A percentile compares a stretch with the other conserved stretches of the same genome.
Conservation (phyloP, 1,140 invertebrate genomes). For the Mycetomoellerius zeteki region DNA sequence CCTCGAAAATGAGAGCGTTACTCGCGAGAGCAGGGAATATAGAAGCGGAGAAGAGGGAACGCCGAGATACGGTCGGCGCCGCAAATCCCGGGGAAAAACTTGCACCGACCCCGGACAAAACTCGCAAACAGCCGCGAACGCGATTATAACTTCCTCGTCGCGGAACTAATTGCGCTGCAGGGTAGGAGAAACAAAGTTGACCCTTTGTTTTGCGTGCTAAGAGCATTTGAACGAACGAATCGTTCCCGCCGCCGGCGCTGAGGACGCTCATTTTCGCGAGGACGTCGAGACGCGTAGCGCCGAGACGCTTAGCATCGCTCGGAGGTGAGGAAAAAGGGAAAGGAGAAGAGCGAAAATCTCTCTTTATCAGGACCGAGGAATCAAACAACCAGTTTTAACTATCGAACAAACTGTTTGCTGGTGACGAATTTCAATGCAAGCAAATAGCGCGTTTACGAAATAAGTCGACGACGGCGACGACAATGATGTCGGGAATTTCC, state of each 20-base stretch:
- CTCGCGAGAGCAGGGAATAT: slow-evolving; percentile 20
- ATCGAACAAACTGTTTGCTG: slow-evolving; percentile 10
- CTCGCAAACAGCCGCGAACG: slow-evolving; percentile 53
- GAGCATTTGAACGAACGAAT: slow-evolving; percentile 48
- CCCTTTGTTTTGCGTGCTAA: slow-evolving; percentile 56
- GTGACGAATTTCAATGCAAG: background rate
- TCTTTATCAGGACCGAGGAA: background rate
- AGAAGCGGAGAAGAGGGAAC: background rate
- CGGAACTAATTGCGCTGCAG: slow-evolving; percentile 57
- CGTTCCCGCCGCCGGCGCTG: slow-evolving; percentile 1
- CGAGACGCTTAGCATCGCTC: background rate
- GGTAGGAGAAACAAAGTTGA: slow-evolving; percentile 27
- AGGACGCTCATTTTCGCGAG: slow-evolving; percentile 37
- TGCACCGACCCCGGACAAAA: slow-evolving; percentile 34
- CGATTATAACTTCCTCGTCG: slow-evolving; percentile 60
- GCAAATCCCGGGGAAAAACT: slow-evolving; percentile 56
- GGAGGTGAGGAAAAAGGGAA: background rate
- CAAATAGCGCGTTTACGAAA: slow-evolving; percentile 28
- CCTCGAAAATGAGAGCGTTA: slow-evolving; percentile 43
- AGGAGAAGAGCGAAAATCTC: background rate
- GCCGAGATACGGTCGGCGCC: slow-evolving; percentile 21
- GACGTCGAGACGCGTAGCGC: background rate
- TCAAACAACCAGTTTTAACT: background rate
- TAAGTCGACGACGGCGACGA: background rate
- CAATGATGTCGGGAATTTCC: slow-evolving; percentile 4